These are phyloP conservation scores for Sabatieria punctata DNA, from an alignment of 2,888 invertebrate species.

Conservation along the genomic window DNA sequence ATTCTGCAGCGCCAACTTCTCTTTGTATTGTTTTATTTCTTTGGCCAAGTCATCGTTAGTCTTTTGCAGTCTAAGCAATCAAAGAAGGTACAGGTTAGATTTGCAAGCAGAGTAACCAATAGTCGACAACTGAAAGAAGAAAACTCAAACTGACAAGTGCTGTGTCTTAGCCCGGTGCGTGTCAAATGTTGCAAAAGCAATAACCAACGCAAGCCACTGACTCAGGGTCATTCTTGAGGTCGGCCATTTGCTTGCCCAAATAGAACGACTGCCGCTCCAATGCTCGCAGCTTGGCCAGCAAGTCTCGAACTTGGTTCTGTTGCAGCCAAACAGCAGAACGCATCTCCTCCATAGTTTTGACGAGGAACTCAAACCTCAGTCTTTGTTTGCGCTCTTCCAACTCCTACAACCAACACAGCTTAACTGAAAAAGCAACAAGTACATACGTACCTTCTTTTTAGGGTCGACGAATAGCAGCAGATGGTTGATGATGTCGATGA, in stretches of 20 bases:
- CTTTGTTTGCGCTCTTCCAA: constrained; percentile 57
- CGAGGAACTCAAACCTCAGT: constrained; percentile 80
- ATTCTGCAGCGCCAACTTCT: constrained; percentile 62
- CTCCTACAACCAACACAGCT: constrained; percentile 10
- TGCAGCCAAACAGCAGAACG: constrained; percentile 72
- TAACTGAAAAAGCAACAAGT: neutral
- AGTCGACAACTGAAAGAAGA: too few species aligned
- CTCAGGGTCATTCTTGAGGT: too few species aligned
- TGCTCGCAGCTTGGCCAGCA: constrained; percentile 58
- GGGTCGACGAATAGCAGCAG: constrained; percentile 88
- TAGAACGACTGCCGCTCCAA: constrained; percentile 45
- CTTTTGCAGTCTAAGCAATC: too few species aligned
- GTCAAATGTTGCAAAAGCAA: too few species aligned
- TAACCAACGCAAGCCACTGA: too few species aligned
- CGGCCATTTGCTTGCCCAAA: constrained; percentile 12
- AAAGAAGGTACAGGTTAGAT: too few species aligned
- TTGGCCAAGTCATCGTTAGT: constrained; percentile 23
- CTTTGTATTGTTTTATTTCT: constrained; percentile 70
- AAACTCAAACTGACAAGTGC: too few species aligned
- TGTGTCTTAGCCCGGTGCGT: too few species aligned
- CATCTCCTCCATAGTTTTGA: constrained; percentile 77
- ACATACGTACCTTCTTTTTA: constrained; percentile 49
- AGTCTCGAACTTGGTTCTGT: constrained; percentile 53
- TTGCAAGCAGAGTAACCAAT: too few species aligned
- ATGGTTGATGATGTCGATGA: constrained; percentile 93